phyloP scores from a whole-genome alignment of 2,888 invertebrate species.

The Ypsolopha sequella region DNA sequence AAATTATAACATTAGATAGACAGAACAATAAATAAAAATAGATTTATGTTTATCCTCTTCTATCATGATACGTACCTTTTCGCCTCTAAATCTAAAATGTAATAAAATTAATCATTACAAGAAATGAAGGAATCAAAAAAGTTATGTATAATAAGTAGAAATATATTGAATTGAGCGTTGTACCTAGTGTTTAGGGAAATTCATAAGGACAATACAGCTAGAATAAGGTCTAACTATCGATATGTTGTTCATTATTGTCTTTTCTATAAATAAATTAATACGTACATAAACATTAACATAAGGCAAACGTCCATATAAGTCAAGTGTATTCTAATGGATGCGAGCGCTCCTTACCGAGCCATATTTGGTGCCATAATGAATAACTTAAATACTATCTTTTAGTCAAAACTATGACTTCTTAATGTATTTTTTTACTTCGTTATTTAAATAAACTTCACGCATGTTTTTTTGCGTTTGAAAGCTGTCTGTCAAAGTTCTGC shows the following conservation, averaged over 20 bases:
- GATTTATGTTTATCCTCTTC: neutral
- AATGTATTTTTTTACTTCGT: neutral
- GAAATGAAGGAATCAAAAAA: neutral
- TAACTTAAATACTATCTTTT: neutral
- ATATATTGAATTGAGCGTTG: constrained; percentile 2
- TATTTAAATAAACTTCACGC: neutral
- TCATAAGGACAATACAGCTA: constrained; percentile 33
- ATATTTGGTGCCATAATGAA: too few species aligned
- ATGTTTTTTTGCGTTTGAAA: too few species aligned
- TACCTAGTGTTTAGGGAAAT: constrained; percentile 27
- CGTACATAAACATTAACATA: neutral
- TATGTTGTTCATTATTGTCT: neutral
- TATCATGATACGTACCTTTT: neutral
- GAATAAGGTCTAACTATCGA: neutral
- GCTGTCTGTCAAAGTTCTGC: too few species aligned
- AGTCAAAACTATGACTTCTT: neutral
- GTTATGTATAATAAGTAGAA: neutral
- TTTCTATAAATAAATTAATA: neutral
- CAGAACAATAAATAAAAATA: neutral
- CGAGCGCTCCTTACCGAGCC: too few species aligned
- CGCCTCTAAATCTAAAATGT: neutral
- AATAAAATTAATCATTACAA: neutral
- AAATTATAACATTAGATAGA: too few species aligned
- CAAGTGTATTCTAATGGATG: neutral
- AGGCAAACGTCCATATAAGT: neutral